Percentiles rank a stretch among this genome's conserved stretches.
These are phyloP conservation scores for Bovichtus variegatus DNA, from an alignment of 2,797 vertebrate genomes.

Conservation along the genomic window DNA sequence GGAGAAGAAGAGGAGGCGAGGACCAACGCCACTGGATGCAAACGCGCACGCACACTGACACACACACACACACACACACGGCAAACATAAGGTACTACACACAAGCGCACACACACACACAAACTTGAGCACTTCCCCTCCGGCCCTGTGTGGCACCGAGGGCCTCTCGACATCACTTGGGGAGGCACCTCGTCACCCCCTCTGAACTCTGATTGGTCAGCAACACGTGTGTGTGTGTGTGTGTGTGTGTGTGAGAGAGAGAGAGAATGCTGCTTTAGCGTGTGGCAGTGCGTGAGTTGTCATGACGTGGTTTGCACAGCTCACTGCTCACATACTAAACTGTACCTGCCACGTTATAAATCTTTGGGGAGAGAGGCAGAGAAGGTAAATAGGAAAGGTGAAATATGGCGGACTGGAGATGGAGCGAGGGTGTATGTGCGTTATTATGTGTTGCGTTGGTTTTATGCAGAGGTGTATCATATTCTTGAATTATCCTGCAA, in stretches of 20 bases:
- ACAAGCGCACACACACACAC: not conserved
- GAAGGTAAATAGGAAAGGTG: conserved; percentile 75
- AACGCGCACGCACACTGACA: not conserved
- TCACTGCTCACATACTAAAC: conserved; percentile 85
- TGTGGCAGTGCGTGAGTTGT: conserved; percentile 79
- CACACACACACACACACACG: conserved; percentile 8
- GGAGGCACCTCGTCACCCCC: conserved; percentile 2
- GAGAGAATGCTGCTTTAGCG: conserved; percentile 30
- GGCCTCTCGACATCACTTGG: not conserved
- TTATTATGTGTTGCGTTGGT: conserved; percentile 64
- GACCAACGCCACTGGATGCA: not conserved
- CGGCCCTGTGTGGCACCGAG: conserved; percentile 16
- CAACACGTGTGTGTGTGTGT: conserved; percentile 38
- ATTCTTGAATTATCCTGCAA: conserved; percentile 64
- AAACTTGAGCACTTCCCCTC: not conserved
- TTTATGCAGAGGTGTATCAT: conserved; percentile 66
- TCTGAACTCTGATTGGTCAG: conserved; percentile 48
- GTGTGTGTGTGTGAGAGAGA: conserved; percentile 7
- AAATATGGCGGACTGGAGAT: conserved; percentile 63
- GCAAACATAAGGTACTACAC: conserved; percentile 8
- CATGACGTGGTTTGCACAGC: conserved; percentile 82
- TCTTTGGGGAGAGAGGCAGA: conserved; percentile 62
- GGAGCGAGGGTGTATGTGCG: conserved; percentile 30
- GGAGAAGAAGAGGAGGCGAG: not conserved
- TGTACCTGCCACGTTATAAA: conserved; percentile 84